Evolutionary conservation across 2,113 vertebrate genomes (phyloP), one percentile per base, ranked within the genome.

Genomic region (Numenius arquata): DNA sequence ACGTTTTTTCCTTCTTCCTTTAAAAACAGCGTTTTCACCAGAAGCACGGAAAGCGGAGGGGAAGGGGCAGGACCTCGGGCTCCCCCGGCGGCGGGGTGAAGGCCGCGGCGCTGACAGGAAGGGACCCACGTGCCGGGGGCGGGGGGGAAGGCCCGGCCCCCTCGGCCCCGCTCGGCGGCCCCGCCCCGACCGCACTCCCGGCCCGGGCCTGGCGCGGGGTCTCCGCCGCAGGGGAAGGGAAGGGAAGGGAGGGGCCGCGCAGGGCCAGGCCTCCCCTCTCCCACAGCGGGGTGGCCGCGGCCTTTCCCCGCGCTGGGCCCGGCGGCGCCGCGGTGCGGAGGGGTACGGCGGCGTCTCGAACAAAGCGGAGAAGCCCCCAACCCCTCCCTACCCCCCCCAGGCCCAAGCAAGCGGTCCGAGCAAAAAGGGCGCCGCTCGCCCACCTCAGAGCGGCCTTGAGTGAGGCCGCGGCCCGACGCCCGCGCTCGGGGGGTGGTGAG

Each of bases 31-130:
- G 21, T 52, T 26, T 43, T 32, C 11, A 2, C 4, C 45, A 32
- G 41, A n/a, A 56, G 8, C 66, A 9, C 22, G 2, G 73, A 53
- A 63, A 94, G 97, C 81, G 97, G 97, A 98, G 98, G 97, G 97
- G 98, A 95, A 97, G 98, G 96, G 89, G 95, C 98, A 95, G 91
- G 30, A 23, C 8, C n/a, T 26, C 1, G 17, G 40, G 5, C 5
- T 5, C 5, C 3, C 2, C 40, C 1, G 41, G 34, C 47, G 34
- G 36, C 25, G 16, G 53, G 52, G 40, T 11, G 36, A n/a, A 58
- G 41, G 78, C 47, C 34, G 21, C 77, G 12, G 2, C 15, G 82
- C 27, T 81, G 92, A 89, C 88, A 94, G 94, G 78, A 92, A 93
- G 19, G 36, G 55, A 20, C 76, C 26, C 80, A 62, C 78, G 77